These are phyloP conservation scores for Elmis aenea DNA, from an alignment of 2,888 invertebrate species.

Conservation along the genomic window DNA sequence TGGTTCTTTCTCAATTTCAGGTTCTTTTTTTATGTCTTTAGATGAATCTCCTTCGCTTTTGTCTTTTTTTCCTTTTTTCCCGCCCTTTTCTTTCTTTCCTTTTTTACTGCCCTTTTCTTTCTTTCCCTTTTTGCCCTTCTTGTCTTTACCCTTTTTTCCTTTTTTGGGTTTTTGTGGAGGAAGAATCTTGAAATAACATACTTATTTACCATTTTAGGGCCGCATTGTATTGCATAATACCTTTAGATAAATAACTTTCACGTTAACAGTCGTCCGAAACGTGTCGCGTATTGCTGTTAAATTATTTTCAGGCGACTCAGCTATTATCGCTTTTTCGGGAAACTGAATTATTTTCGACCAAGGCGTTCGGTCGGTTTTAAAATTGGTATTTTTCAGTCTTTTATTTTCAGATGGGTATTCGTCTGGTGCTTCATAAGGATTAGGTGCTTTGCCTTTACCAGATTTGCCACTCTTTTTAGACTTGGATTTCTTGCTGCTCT, in stretches of 20 bases:
- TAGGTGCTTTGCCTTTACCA: slow-evolving; percentile 10
- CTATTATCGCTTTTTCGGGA: slow-evolving; percentile 49
- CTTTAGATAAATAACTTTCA: slow-evolving; percentile 51
- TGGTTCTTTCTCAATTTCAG: slow-evolving; percentile 16
- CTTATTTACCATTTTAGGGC: too few relatives aligned
- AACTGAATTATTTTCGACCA: slow-evolving; percentile 55
- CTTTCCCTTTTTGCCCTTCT: slow-evolving; percentile 17
- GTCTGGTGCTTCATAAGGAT: slow-evolving; percentile 29
- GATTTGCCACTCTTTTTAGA: slow-evolving; percentile 13
- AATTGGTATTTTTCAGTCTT: slow-evolving; percentile 43
- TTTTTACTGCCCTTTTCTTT: slow-evolving; percentile 6
- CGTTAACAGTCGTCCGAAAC: slow-evolving; percentile 50
- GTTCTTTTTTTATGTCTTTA: slow-evolving; percentile 2
- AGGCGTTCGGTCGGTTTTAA: slow-evolving; percentile 49
- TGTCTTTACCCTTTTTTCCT: slow-evolving; percentile 23
- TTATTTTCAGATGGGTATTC: slow-evolving; percentile 30
- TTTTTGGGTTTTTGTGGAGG: slow-evolving; percentile 36
- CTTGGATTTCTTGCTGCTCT: slow-evolving; percentile 5
- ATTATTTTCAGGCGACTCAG: slow-evolving; percentile 49
- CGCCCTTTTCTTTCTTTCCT: slow-evolving; percentile 17
- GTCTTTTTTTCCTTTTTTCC: slow-evolving; percentile 13
- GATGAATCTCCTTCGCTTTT: slow-evolving; percentile 9
- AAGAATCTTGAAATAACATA: too few relatives aligned
- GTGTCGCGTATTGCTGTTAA: slow-evolving; percentile 51
- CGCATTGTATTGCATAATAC: too few relatives aligned